Base-by-base conservation (phyloP, 2,797 vertebrate genomes). In the Xenops minutus region DNA sequence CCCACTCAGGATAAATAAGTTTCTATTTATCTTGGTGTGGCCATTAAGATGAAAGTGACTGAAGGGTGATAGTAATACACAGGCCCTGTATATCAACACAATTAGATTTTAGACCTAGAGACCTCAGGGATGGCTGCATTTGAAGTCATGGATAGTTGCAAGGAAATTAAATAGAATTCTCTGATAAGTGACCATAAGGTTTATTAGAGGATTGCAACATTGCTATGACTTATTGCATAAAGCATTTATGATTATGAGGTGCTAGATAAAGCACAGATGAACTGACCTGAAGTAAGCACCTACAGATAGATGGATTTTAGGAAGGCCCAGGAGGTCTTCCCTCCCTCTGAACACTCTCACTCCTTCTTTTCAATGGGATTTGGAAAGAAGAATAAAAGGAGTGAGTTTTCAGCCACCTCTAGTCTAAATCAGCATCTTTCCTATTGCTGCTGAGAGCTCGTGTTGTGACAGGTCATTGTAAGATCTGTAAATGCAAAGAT, bases 361-460 rank as follows among this genome's bases (percentile, higher is more conserved):
- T 90, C 11, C 56, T 94, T 80, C 58, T 84, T 85, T 94, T 74
- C 73, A 78, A 27, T 6, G 4, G 23, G 30, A 74, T 93, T 86
- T 76, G 24, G 21, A 95, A 93, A 78, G 46, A 76, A 69, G 46
- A 94, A 85, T 86, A 89, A 95, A 93, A 92, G 46, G 24, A 89
- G 10, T 29, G 39, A 85, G 62, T 69, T 93, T 91, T 81, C 81
- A 88, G 63, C 21, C 54, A 77, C 63, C 27, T 63, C 23, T 85
- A 91, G 51, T 52, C 51, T 62, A 83, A 95, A 96, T 80, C 80
- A 94, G 51, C 83, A 74, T 84, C 78, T 96, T 87, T 72, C 29
- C 49, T 81, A n/a, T 54, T 67, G 79, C 94, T 93, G 63, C 73
- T 93, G 87, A 73, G 73, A 95, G 20, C 64, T 95, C 77, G 43